Percentiles rank a stretch among this genome's conserved stretches.
Evolutionary conservation across 2,113 vertebrate species (phyloP).

Genomic region (Stictonetta naevosa): DNA sequence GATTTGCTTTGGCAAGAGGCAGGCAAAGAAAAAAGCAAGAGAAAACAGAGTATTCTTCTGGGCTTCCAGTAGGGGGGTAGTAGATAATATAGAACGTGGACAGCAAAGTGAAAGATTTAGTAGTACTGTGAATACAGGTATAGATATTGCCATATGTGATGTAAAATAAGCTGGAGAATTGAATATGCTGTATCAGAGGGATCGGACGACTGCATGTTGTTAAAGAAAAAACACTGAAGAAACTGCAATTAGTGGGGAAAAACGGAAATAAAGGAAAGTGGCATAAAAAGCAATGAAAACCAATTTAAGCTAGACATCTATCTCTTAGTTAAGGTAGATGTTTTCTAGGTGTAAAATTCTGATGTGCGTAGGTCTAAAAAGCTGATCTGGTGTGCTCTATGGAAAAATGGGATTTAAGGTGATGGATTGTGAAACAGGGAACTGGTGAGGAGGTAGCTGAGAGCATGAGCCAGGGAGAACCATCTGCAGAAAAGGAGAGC

Average conservation of each 20-base stretch:
- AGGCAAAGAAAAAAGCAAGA: not conserved
- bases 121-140: not conserved
- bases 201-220: not conserved
- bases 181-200: not conserved
- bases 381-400: not conserved
- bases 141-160: not conserved
- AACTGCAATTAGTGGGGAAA: not conserved
- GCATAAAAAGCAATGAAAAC: not conserved
- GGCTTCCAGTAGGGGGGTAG: not conserved
- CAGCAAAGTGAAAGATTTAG: not conserved
- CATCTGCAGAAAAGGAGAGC: not conserved
- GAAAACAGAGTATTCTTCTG: not conserved
- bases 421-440: not conserved
- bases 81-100: not conserved
- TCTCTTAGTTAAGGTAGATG: not conserved
- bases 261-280: not conserved
- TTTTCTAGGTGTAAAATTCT: not conserved
- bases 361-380: not conserved
- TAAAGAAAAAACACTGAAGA: not conserved
- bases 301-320: not conserved
- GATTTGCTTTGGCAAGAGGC: not conserved
- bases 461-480: not conserved
- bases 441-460: not conserved
- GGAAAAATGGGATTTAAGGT: not conserved
- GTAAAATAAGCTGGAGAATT: not conserved